phyloP scores from a whole-genome alignment of 1,140 invertebrate species.

The Eueides isabella region DNA sequence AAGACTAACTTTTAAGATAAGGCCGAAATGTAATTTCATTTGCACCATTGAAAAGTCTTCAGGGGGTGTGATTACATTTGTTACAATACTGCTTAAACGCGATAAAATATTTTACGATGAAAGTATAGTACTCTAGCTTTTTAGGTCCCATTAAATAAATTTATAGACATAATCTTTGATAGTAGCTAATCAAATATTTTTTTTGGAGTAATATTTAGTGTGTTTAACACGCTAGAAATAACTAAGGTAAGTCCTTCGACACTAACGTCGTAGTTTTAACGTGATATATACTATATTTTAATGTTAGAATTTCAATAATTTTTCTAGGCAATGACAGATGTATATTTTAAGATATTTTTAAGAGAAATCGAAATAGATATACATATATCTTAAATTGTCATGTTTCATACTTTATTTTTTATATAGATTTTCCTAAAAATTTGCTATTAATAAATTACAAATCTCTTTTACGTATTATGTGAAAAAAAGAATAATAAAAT shows the following conservation, averaged over 20 bases:
- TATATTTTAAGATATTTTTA: too few species aligned
- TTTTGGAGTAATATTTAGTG: neutral
- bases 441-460: neutral
- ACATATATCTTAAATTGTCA: too few species aligned
- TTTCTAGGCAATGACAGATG: too few species aligned
- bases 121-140: neutral
- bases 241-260: too few species aligned
- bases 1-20: constrained; percentile 36
- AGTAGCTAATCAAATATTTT: neutral
- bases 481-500: neutral
- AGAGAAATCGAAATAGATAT: too few species aligned
- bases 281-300: too few species aligned
- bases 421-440: too few species aligned
- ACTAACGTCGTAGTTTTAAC: too few species aligned
- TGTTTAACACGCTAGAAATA: too few species aligned
- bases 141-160: constrained; percentile 1
- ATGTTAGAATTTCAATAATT: too few species aligned
- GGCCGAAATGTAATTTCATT: constrained; percentile 33
- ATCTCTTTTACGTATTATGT: neutral
- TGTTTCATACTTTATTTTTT: too few species aligned
- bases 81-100: constrained; percentile 17
- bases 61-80: constrained; percentile 12
- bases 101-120: constrained; percentile 5
- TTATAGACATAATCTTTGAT: neutral
- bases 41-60: constrained; percentile 34